These are phyloP conservation scores for Zaprionus capensis DNA, from an alignment of 1,140 invertebrate genomes.

Conservation along the genomic window DNA sequence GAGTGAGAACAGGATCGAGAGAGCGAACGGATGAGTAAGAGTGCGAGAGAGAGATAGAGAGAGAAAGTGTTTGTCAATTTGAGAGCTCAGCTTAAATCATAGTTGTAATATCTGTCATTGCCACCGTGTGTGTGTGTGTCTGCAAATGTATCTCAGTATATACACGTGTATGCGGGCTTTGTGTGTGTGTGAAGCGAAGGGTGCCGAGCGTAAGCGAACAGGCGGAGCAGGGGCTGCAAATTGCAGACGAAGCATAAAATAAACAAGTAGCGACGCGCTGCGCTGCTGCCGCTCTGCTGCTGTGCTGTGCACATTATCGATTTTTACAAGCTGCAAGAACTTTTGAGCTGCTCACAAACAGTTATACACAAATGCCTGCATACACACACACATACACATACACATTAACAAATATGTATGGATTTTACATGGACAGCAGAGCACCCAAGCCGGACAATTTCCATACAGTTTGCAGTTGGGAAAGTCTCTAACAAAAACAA, in stretches of 20 bases:
- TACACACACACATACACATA: conserved; percentile 21
- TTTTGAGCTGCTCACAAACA: conserved; percentile 34
- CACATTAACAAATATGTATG: conserved; percentile 25
- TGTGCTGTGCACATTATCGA: conserved; percentile 64
- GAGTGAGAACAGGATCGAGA: conserved; percentile 3
- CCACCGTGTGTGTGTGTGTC: neutral
- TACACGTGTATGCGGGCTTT: conserved; percentile 16
- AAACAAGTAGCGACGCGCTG: conserved; percentile 67
- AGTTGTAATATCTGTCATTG: conserved; percentile 28
- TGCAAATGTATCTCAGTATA: conserved; percentile 12
- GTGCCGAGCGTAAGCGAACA: conserved; percentile 27
- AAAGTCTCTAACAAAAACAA: conserved; percentile 33
- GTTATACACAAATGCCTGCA: conserved; percentile 26
- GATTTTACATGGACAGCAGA: conserved; percentile 6
- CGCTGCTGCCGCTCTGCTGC: conserved; percentile 21
- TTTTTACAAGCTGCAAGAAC: conserved; percentile 72
- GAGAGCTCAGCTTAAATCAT: conserved; percentile 49
- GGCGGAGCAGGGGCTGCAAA: conserved; percentile 68
- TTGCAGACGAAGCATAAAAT: conserved; percentile 82
- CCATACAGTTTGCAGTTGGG: conserved; percentile 13
- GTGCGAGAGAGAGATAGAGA: conserved; percentile 1
- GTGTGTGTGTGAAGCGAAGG: conserved; percentile 26
- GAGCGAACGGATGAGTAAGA: conserved; percentile 10
- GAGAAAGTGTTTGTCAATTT: conserved; percentile 30
- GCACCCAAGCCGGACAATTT: conserved; percentile 37